Evolutionary conservation across 2,113 vertebrate genomes (phyloP).

Genomic region (Ginglymostoma cirratum): DNA sequence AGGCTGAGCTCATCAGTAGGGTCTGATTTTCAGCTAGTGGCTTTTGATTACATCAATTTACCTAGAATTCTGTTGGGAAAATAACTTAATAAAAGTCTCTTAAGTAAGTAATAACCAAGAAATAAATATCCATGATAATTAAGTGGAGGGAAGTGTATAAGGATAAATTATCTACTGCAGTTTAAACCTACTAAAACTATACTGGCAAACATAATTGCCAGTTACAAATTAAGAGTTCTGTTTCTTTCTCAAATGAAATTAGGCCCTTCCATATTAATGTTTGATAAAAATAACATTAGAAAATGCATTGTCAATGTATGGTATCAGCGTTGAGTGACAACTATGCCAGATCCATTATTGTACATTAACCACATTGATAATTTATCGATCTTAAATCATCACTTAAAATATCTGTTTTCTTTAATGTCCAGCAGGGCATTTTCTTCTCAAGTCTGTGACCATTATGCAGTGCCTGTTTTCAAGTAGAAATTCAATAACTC

Average conservation of each 20-base stretch:
- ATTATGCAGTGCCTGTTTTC: slow-evolving; percentile 40
- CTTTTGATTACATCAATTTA: background rate
- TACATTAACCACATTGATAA: slow-evolving; percentile 33
- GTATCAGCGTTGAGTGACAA: slow-evolving; percentile 35
- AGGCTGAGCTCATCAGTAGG: background rate
- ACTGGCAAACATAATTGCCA: background rate
- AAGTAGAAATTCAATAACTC: slow-evolving; percentile 39
- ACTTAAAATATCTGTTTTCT: slow-evolving; percentile 30
- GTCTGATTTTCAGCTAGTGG: background rate
- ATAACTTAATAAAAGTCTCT: background rate
- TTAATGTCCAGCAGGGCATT: slow-evolving; percentile 36
- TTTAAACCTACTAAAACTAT: background rate
- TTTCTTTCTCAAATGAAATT: background rate
- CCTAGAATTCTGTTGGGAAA: background rate
- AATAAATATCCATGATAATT: background rate
- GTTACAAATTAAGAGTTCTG: background rate
- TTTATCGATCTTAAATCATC: slow-evolving; percentile 34
- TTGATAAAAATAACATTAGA: background rate
- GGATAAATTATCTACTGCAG: background rate
- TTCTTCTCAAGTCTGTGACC: slow-evolving; percentile 44
- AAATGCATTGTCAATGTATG: background rate
- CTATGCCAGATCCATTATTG: background rate
- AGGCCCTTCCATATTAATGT: background rate
- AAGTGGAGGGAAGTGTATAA: background rate
- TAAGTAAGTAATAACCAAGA: background rate